Evolutionary conservation across 2,797 vertebrate species (phyloP).

Genomic region (Coreius guichenoti): DNA sequence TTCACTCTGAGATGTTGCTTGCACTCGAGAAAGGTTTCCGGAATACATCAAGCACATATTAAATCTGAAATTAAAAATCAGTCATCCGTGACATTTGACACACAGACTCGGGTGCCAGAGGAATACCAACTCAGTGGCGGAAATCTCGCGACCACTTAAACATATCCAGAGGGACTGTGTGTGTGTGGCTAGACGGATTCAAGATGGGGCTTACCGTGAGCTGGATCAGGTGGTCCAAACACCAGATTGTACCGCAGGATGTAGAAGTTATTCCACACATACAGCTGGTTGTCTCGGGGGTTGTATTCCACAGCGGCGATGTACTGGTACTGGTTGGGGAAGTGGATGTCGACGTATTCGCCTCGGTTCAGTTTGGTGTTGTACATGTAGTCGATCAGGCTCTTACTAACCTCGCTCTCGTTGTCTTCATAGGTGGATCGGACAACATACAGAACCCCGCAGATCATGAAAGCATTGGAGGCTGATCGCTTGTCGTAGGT

Average conservation of each 20-base stretch:
- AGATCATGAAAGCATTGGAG: conserved; percentile 99
- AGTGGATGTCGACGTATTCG: conserved; percentile 93
- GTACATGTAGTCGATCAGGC: conserved; percentile 95
- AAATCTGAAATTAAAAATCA: conserved; percentile 80
- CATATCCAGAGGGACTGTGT: conserved; percentile 19
- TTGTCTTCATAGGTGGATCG: conserved; percentile 98
- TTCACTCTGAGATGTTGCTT: conserved; percentile 63
- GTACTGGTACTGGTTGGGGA: conserved; percentile 99
- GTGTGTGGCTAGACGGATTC: neutral
- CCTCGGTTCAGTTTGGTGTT: conserved; percentile 93
- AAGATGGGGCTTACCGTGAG: conserved; percentile 87
- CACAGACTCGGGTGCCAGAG: conserved; percentile 63
- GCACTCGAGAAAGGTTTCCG: conserved; percentile 69
- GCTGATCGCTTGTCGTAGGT: conserved; percentile 96
- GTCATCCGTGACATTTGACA: conserved; percentile 73
- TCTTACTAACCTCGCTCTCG: conserved; percentile 96
- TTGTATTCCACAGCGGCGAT: conserved; percentile 99
- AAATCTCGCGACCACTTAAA: conserved; percentile 57
- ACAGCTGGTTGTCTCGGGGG: conserved; percentile 97
- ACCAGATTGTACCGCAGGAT: conserved; percentile 96
- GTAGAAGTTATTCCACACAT: conserved; percentile 99
- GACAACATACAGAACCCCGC: conserved; percentile 96
- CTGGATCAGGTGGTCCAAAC: conserved; percentile 95
- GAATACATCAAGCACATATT: conserved; percentile 77
- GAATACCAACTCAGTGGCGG: conserved; percentile 65